Evolutionary conservation across 2,113 vertebrate genomes (phyloP).

Genomic region (Marmota flaviventris): DNA sequence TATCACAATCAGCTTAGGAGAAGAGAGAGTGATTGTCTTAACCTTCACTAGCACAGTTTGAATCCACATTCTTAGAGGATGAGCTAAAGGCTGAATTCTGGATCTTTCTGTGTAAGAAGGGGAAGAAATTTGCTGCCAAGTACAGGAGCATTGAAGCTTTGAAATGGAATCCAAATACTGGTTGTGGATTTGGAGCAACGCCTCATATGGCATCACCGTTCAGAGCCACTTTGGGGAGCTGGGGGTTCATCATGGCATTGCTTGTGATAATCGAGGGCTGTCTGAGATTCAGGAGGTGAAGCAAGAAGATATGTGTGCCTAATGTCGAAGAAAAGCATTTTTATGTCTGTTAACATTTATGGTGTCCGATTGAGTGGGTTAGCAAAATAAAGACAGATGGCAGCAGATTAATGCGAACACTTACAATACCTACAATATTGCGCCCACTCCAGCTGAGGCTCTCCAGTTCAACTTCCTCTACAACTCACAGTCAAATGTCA

Average conservation of each 20-base stretch:
- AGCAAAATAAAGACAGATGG: constrained; percentile 85
- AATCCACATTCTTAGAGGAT: constrained; percentile 47
- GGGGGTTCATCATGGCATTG: constrained; percentile 11
- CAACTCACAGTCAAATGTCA: constrained; percentile 72
- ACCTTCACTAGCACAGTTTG: constrained; percentile 32
- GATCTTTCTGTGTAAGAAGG: constrained; percentile 62
- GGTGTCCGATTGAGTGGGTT: constrained; percentile 78
- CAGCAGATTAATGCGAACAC: constrained; percentile 75
- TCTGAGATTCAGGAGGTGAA: constrained; percentile 67
- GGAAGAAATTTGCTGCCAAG: constrained; percentile 62
- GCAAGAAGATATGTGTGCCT: constrained; percentile 71
- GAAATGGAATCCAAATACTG: constrained; percentile 63
- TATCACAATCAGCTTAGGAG: not conserved
- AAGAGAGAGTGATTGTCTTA: constrained; percentile 52
- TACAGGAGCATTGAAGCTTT: constrained; percentile 58
- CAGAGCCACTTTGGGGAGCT: constrained; percentile 54
- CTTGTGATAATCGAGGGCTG: constrained; percentile 32
- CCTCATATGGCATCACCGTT: constrained; percentile 48
- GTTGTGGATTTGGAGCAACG: constrained; percentile 41
- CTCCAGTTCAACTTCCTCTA: constrained; percentile 72
- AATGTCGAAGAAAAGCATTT: constrained; percentile 81
- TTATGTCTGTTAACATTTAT: constrained; percentile 80
- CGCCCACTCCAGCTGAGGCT: constrained; percentile 69
- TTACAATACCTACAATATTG: constrained; percentile 70
- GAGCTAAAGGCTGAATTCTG: constrained; percentile 19